A percentile compares a stretch with the other conserved stretches of the same genome.
Conservation (phyloP, 1,140 invertebrate species). For the Trichoplusia ni region DNA sequence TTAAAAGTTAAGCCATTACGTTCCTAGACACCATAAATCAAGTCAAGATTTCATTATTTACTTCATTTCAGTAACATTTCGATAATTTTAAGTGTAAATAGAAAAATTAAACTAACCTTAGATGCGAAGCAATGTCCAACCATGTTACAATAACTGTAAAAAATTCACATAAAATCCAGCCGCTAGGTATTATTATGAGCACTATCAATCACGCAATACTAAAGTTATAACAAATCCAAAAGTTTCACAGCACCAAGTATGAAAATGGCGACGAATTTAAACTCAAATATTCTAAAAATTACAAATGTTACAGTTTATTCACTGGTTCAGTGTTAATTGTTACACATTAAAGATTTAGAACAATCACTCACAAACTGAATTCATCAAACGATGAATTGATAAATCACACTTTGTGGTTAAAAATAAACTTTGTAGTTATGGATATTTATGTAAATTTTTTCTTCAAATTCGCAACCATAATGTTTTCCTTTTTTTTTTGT, state of each 20-base stretch:
- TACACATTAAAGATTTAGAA: slow-evolving; percentile 11
- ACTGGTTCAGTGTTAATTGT: not conserved
- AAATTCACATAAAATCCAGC: slow-evolving; percentile 20
- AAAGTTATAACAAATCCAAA: slow-evolving; percentile 32
- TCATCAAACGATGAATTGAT: slow-evolving; percentile 9
- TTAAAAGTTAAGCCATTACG: too few relatives aligned
- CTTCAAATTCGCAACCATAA: slow-evolving; percentile 30
- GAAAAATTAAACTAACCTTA: slow-evolving; percentile 51
- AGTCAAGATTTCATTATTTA: too few relatives aligned
- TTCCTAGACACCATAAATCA: too few relatives aligned
- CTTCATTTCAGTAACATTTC: not conserved
- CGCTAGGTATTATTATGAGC: slow-evolving; percentile 9
- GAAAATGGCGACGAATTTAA: slow-evolving; percentile 66
- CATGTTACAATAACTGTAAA: slow-evolving; percentile 33
- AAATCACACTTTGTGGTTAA: slow-evolving; percentile 27
- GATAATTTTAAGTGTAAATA: not conserved
- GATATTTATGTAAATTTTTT: slow-evolving; percentile 18
- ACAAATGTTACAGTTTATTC: slow-evolving; percentile 16
- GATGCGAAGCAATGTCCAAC: slow-evolving; percentile 41
- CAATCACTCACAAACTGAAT: slow-evolving; percentile 24
- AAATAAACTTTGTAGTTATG: slow-evolving; percentile 32
- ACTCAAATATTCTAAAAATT: slow-evolving; percentile 26
- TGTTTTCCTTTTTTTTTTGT: slow-evolving; percentile 1
- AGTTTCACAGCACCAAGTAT: slow-evolving; percentile 49
- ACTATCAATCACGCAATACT: slow-evolving; percentile 25